Conservation (phyloP, 2,888 invertebrate species). For the Alsophila aescularia region DNA sequence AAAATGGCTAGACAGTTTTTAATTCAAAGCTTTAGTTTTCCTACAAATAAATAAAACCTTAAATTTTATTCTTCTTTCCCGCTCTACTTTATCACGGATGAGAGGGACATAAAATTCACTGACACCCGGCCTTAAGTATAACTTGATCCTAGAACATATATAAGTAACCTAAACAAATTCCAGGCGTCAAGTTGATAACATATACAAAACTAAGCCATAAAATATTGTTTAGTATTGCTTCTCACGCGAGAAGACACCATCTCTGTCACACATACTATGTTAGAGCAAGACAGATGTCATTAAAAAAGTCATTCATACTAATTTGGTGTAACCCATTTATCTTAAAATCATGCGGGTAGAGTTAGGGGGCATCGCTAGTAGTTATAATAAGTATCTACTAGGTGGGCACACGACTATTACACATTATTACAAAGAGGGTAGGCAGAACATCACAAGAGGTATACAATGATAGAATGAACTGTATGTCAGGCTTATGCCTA, state of each 20-base stretch:
- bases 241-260: conserved; percentile 48
- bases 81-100: too few relatives aligned
- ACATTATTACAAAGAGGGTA: too few relatives aligned
- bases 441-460: too few relatives aligned
- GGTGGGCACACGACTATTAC: too few relatives aligned
- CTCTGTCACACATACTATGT: conserved; percentile 38
- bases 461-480: too few relatives aligned
- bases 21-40: too few relatives aligned
- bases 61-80: too few relatives aligned
- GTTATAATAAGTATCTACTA: background rate
- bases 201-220: conserved; percentile 52
- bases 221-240: conserved; percentile 48
- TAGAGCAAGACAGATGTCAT: conserved; percentile 10
- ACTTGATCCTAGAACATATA: background rate
- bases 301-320: conserved; percentile 51
- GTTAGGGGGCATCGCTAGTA: background rate
- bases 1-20: too few relatives aligned
- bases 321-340: conserved; percentile 54
- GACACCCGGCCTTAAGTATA: too few relatives aligned
- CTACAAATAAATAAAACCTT: too few relatives aligned
- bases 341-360: conserved; percentile 53
- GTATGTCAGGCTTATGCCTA: too few relatives aligned
- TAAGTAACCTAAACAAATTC: conserved; percentile 13
- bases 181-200: conserved; percentile 31
- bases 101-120: too few relatives aligned